Conservation (phyloP, 2,888 invertebrate genomes). For the Drosophila testacea region DNA sequence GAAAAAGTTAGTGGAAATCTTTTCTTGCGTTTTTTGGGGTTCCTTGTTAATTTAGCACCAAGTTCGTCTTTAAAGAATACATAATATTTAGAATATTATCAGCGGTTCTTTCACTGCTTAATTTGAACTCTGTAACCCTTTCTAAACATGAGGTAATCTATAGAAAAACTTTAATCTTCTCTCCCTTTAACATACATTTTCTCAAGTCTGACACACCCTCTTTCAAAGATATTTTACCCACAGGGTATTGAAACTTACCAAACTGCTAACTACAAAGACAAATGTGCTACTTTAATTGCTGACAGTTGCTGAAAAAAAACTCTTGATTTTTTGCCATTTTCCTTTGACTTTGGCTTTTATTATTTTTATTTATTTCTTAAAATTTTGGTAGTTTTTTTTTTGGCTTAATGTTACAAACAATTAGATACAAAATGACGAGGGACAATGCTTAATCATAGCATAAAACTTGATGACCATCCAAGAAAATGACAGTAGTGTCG, state of each 20-base stretch:
- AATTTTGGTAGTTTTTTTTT: conserved; percentile 6
- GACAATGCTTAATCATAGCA: conserved; percentile 40
- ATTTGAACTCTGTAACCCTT: too few species aligned
- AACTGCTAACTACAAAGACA: conserved; percentile 51
- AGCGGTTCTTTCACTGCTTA: too few species aligned
- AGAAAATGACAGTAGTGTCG: conserved; percentile 37
- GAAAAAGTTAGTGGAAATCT: too few species aligned
- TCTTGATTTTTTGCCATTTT: conserved; percentile 47
- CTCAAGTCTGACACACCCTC: background rate
- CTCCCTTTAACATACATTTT: background rate
- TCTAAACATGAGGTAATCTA: too few species aligned
- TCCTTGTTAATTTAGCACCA: too few species aligned
- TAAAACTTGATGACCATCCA: conserved; percentile 54
- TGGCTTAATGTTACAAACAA: conserved; percentile 69
- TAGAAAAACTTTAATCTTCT: too few species aligned
- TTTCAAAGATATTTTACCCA: background rate
- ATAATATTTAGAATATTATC: too few species aligned
- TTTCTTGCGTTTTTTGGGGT: too few species aligned
- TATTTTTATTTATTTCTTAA: conserved; percentile 24
- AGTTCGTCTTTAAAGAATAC: too few species aligned
- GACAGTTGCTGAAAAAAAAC: conserved; percentile 59
- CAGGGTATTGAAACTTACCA: conserved; percentile 50
- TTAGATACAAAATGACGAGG: conserved; percentile 66
- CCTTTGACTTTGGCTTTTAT: conserved; percentile 42
- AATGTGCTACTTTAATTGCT: conserved; percentile 77